Base-by-base conservation (phyloP, 2,113 vertebrate genomes). In the Triplophysa dalaica region DNA sequence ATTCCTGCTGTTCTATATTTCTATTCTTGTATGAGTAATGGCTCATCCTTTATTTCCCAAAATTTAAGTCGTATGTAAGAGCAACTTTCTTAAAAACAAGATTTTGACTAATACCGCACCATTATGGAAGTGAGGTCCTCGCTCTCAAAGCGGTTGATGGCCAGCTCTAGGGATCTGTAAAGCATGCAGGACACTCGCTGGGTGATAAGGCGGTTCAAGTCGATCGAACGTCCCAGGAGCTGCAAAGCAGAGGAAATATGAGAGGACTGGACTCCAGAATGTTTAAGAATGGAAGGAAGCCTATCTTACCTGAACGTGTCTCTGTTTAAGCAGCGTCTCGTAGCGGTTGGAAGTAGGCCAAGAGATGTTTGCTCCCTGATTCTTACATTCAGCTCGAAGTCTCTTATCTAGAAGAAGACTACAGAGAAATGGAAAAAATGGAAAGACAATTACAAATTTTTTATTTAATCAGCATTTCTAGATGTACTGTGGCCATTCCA, bases 81-180 rank as follows among this genome's bases (percentile, higher is more conserved):
- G 33, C 33, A 38, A 50, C 52, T 19, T 56, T n/a, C 17, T n/a
- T 19, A 54, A 54, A 52, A 54, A 8, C 17, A 56, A 58, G n/a
- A 58, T n/a, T 21, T 58, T 9, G 9, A 17, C 14, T 2, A 1
- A 58, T n/a, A 21, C 92, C 93, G 89, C 81, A 96, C 95, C 77
- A 96, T 93, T 48, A 96, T 93, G 19, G 95, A 96, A 1, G 95
- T 96, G 81, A 96, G 86, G 74, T 96, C 95, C 86, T 96, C 95
- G 74, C 95, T 96, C 75, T 96, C 95, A 69, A 96, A 96, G 0
- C 95, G 91, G 19, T 92, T 93, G 4, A 96, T 95, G 8, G 95
- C 94, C 86, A 96, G 81, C 26, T 96, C 95, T 81, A 96, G 89
- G 2, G 95, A 96, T 67, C 93, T 91, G 82, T 94, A 93, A 91